Evolutionary conservation across 2,797 vertebrate species (phyloP).

Genomic region (Argya squamiceps): DNA sequence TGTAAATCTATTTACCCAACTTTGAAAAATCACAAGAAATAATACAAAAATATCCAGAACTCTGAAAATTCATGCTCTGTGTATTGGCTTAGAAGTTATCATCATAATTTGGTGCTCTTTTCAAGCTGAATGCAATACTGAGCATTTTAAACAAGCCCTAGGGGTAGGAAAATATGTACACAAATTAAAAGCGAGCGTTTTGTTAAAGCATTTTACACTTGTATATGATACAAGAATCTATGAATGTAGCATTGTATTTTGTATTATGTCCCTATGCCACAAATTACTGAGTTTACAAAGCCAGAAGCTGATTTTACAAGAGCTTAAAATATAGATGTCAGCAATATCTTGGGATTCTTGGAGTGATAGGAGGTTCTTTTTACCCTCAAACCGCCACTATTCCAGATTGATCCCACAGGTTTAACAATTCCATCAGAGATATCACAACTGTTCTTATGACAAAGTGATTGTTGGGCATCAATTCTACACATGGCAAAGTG

Average conservation of each 20-base stretch:
- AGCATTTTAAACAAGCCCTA: neutral
- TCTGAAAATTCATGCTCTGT: neutral
- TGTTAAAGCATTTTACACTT: neutral
- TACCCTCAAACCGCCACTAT: neutral
- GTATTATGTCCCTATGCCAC: neutral
- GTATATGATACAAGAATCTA: neutral
- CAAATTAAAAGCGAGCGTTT: neutral
- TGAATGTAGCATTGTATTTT: neutral
- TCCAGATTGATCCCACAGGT: neutral
- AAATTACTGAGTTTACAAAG: neutral
- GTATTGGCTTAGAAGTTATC: neutral
- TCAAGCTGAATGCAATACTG: neutral
- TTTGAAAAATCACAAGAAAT: neutral
- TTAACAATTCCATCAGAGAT: neutral
- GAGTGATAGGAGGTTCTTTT: neutral
- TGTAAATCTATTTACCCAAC: neutral
- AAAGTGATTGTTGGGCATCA: accelerated
- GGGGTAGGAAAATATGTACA: neutral
- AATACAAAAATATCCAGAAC: neutral
- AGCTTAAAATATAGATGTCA: neutral
- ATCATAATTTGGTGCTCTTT: neutral
- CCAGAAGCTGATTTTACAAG: neutral
- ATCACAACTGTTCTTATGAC: neutral
- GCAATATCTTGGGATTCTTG: neutral
- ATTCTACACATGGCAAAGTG: neutral